These are phyloP conservation scores for Orthosia gothica DNA, from an alignment of 2,888 invertebrate species.

Conservation along the genomic window DNA sequence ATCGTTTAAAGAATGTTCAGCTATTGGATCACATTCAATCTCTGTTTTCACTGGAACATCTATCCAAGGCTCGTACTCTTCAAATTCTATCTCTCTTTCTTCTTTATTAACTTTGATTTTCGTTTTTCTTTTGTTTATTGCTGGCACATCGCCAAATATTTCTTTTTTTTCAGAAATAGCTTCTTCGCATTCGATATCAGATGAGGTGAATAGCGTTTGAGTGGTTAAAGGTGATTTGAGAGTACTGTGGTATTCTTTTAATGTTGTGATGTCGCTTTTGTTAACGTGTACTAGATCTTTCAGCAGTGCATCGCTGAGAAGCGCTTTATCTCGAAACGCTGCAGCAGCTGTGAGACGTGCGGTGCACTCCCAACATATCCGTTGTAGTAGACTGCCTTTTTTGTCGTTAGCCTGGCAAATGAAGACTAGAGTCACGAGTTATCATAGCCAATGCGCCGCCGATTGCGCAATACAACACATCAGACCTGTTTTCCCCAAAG, in stretches of 20 bases:
- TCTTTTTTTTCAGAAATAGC: neutral
- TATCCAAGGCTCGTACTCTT: slow-evolving; percentile 33
- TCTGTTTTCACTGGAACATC: slow-evolving; percentile 29
- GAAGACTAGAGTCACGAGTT: neutral
- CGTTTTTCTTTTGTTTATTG: neutral
- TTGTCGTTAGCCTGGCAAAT: slow-evolving; percentile 13
- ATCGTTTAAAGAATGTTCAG: slow-evolving; percentile 1
- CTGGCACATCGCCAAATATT: neutral
- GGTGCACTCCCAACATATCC: slow-evolving; percentile 39
- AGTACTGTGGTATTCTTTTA: slow-evolving; percentile 22
- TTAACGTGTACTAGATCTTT: slow-evolving; percentile 23
- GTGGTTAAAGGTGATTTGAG: slow-evolving; percentile 12
- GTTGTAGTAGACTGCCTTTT: neutral
- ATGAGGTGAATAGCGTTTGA: neutral
- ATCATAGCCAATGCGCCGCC: no score
- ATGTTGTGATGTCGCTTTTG: slow-evolving; percentile 14
- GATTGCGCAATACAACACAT: no score
- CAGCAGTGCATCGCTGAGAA: slow-evolving; percentile 28
- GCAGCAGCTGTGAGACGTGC: slow-evolving; percentile 36
- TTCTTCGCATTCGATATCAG: slow-evolving; percentile 7
- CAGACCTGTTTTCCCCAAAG: no score
- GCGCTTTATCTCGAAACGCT: slow-evolving; percentile 33
- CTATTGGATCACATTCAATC: slow-evolving; percentile 35
- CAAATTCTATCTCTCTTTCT: neutral
- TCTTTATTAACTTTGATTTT: neutral